Conservation (phyloP, 64 coral and sea anemone species). For the Pocillopora damicornis region DNA sequence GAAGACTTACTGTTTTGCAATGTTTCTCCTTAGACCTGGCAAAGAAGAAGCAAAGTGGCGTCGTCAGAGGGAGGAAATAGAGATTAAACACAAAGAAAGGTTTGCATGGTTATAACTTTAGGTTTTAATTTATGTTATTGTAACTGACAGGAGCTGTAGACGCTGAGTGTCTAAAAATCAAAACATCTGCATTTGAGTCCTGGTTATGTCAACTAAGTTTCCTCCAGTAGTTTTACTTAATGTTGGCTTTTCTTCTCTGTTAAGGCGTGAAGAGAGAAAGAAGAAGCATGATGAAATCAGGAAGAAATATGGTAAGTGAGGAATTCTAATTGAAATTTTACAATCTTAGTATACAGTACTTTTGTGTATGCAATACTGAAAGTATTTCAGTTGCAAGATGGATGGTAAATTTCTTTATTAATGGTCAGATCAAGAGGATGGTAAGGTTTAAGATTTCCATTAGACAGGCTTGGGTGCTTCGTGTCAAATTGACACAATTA, state of each 20-base stretch:
- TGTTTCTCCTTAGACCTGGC: slow-evolving; percentile 11
- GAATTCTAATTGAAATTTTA: too few relatives aligned
- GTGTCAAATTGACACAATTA: too few relatives aligned
- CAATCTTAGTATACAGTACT: too few relatives aligned
- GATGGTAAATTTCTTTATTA: too few relatives aligned
- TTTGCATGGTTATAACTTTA: background rate
- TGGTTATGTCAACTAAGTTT: too few relatives aligned
- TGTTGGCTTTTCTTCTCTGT: background rate
- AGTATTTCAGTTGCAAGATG: too few relatives aligned
- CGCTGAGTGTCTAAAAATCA: too few relatives aligned
- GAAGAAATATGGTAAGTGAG: slow-evolving; percentile 55
- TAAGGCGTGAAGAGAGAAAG: slow-evolving; percentile 61
- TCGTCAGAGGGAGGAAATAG: slow-evolving; percentile 61
- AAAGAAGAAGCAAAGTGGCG: slow-evolving; percentile 59
- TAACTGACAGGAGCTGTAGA: background rate
- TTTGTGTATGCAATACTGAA: too few relatives aligned
- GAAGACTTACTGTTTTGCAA: background rate
- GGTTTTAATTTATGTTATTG: background rate
- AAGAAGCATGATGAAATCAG: slow-evolving; percentile 70
- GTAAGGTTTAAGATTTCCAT: too few relatives aligned
- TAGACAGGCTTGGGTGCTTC: too few relatives aligned
- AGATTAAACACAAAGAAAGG: slow-evolving; percentile 61
- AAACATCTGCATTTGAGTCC: too few relatives aligned
- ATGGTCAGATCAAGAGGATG: too few relatives aligned
- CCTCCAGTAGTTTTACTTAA: background rate